phyloP scores from a whole-genome alignment of 2,888 invertebrate species.

The Drosophila yooni region DNA sequence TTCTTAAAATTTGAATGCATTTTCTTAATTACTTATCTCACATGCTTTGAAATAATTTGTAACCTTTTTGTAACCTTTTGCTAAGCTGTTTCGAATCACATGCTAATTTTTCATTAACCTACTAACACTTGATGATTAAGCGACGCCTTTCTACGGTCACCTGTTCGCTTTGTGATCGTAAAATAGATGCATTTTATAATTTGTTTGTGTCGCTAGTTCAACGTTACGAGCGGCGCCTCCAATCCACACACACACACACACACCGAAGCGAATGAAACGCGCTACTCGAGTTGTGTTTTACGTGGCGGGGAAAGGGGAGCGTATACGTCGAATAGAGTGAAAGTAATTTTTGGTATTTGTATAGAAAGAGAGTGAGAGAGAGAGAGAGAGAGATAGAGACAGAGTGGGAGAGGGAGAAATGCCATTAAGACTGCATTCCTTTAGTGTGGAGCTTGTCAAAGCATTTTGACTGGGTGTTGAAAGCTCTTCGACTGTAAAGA shows the following conservation, averaged over 20 bases:
- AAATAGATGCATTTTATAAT: slow-evolving; percentile 70
- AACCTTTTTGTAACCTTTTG: slow-evolving; percentile 22
- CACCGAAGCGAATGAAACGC: slow-evolving; percentile 35
- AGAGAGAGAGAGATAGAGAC: neutral
- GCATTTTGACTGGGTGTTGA: slow-evolving; percentile 69
- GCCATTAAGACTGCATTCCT: slow-evolving; percentile 71
- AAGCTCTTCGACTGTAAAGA: slow-evolving; percentile 59
- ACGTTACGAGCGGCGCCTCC: slow-evolving; percentile 52
- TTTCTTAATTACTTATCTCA: slow-evolving; percentile 32
- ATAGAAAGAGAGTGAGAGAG: slow-evolving; percentile 26
- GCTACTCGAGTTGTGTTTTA: slow-evolving; percentile 58
- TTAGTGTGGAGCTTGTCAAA: slow-evolving; percentile 62
- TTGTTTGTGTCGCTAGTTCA: slow-evolving; percentile 64
- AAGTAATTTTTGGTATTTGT: slow-evolving; percentile 75
- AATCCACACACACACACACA: neutral
- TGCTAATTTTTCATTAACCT: slow-evolving; percentile 24
- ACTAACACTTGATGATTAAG: slow-evolving; percentile 47
- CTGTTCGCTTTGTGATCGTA: slow-evolving; percentile 36
- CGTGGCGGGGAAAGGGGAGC: slow-evolving; percentile 13
- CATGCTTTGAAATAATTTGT: slow-evolving; percentile 21
- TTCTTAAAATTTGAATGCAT: slow-evolving; percentile 5
- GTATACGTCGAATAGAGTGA: slow-evolving; percentile 50
- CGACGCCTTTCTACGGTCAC: slow-evolving; percentile 51
- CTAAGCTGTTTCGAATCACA: slow-evolving; percentile 34
- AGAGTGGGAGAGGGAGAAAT: slow-evolving; percentile 2